Evolutionary conservation across 2,797 vertebrate species (phyloP).

Genomic region (Epinephelus awoara): DNA sequence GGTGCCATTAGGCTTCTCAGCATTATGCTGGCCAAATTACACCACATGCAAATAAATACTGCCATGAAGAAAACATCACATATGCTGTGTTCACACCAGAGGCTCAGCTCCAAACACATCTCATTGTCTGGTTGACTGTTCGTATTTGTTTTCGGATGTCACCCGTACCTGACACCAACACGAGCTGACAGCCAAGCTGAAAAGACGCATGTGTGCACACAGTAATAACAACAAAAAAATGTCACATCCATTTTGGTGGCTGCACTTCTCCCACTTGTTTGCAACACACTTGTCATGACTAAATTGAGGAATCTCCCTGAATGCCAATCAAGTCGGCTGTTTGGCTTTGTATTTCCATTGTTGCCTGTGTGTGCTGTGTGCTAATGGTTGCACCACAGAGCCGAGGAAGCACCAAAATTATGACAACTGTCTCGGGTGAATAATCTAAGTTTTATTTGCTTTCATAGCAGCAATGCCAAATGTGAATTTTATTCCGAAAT

Average conservation of each 20-base stretch:
- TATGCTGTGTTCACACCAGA: constrained; percentile 2
- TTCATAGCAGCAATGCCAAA: not conserved
- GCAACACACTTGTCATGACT: constrained; percentile 43
- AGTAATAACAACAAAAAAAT: constrained; percentile 17
- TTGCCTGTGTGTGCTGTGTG: not conserved
- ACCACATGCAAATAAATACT: not conserved
- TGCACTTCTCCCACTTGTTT: constrained; percentile 36
- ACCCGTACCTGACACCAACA: constrained; percentile 28
- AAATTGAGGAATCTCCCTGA: constrained; percentile 53
- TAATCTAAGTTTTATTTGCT: constrained; percentile 17
- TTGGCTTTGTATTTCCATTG: constrained; percentile 21
- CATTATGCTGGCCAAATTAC: constrained; percentile 6
- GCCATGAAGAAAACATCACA: not conserved
- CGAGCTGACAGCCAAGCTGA: constrained; percentile 49
- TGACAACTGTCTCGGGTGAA: constrained; percentile 12
- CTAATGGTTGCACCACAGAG: not conserved
- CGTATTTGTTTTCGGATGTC: constrained; percentile 53
- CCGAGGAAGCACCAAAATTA: not conserved
- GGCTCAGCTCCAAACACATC: not conserved
- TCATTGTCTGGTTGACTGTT: constrained; percentile 38
- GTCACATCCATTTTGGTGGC: constrained; percentile 46
- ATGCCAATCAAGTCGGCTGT: constrained; percentile 26
- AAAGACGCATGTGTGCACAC: constrained; percentile 18
- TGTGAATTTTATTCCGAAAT: constrained; percentile 20
- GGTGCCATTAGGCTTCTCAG: constrained; percentile 9